These are phyloP conservation scores for Lindbergichthys nudifrons DNA, from an alignment of 2,797 vertebrate species.

Conservation along the genomic window DNA sequence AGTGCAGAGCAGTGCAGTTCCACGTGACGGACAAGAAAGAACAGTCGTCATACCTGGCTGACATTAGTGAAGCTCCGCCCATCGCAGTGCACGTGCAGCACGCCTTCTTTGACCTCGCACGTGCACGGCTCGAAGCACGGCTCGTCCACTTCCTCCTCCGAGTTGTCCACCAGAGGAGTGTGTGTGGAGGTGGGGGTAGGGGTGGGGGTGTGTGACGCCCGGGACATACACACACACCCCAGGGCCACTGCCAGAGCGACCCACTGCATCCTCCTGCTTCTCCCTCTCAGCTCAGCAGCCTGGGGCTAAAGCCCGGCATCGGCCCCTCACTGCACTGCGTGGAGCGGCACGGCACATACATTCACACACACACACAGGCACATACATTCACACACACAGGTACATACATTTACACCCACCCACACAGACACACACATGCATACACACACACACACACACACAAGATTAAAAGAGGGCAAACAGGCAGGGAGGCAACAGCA, in stretches of 20 bases:
- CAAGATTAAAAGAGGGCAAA: conserved; percentile 57
- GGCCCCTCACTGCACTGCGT: conserved; percentile 81
- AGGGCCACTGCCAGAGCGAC: conserved; percentile 80
- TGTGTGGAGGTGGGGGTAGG: conserved; percentile 83
- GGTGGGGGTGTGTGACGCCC: conserved; percentile 76
- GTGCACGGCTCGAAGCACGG: conserved; percentile 92
- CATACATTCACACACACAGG: neutral
- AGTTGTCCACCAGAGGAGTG: conserved; percentile 85
- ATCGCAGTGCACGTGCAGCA: conserved; percentile 98
- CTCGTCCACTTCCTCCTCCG: conserved; percentile 86
- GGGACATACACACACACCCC: conserved; percentile 76
- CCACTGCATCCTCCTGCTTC: conserved; percentile 86
- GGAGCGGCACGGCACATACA: conserved; percentile 10
- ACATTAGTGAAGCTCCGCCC: conserved; percentile 94
- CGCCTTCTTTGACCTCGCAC: conserved; percentile 97
- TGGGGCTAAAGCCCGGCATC: conserved; percentile 77
- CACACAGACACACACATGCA: conserved; percentile 24
- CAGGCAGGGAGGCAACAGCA: conserved; percentile 50
- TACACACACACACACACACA: conserved; percentile 33
- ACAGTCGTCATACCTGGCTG: conserved; percentile 79
- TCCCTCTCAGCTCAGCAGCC: conserved; percentile 81
- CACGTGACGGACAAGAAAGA: neutral
- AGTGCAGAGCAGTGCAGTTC: neutral
- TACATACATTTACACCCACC: neutral
- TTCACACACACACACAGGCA: conserved; percentile 2